These are phyloP conservation scores for Cacatua alba DNA, from an alignment of 2,113 vertebrate species.

Conservation along the genomic window DNA sequence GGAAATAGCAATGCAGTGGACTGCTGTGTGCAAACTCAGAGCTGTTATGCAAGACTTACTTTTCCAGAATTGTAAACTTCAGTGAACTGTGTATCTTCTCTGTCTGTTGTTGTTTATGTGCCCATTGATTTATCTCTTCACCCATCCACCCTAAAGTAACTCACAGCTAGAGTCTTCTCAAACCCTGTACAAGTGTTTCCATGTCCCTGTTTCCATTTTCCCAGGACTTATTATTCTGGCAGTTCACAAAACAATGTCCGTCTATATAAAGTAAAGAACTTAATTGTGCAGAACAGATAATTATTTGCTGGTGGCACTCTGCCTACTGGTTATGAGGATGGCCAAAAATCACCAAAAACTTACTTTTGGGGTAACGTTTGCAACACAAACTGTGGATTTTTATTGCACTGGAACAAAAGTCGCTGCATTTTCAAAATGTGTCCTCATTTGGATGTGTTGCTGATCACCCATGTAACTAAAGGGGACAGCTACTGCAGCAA, in stretches of 20 bases:
- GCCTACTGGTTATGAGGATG: background rate
- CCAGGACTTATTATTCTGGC: background rate
- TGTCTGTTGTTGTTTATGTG: conserved; percentile 24
- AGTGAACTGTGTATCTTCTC: conserved; percentile 30
- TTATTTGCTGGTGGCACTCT: background rate
- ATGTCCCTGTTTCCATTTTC: background rate
- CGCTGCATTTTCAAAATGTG: background rate
- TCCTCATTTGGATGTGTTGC: background rate
- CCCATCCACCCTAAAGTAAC: background rate
- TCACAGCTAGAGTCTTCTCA: conserved; percentile 11
- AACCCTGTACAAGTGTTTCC: background rate
- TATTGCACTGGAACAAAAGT: background rate
- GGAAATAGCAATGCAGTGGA: background rate
- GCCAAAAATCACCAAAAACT: background rate
- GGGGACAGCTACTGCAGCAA: background rate
- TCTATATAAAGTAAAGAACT: conserved; percentile 23
- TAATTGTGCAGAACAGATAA: conserved; percentile 4
- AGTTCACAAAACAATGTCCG: conserved; percentile 2
- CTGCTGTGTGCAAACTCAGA: background rate
- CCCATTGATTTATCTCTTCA: background rate
- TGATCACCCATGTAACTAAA: background rate
- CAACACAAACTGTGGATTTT: background rate
- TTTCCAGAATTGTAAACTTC: conserved; percentile 30
- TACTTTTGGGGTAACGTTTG: background rate
- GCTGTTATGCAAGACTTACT: background rate